phyloP scores from a whole-genome alignment of 2,797 vertebrate genomes.

The Chelmon rostratus region DNA sequence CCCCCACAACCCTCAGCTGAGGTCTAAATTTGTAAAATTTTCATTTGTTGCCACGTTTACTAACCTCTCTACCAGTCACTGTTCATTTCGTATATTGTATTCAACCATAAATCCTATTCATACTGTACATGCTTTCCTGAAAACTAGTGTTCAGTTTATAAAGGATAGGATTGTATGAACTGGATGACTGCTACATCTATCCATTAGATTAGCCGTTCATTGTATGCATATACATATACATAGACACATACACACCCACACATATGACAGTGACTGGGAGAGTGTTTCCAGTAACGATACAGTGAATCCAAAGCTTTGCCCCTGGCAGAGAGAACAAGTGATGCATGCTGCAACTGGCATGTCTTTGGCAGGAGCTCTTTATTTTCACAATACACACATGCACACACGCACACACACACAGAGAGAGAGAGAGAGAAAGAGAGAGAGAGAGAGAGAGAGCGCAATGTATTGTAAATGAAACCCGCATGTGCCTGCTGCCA shows the following conservation, averaged over 20 bases:
- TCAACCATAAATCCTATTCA: conserved; percentile 1
- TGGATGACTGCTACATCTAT: conserved; percentile 41
- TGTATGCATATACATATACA: conserved; percentile 32
- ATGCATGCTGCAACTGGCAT: conserved; percentile 78
- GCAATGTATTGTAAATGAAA: conserved; percentile 42
- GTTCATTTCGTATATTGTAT: conserved; percentile 21
- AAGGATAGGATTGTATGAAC: conserved; percentile 49
- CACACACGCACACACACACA: conserved; percentile 8
- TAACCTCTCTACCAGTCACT: conserved; percentile 65
- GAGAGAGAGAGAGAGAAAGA: no score
- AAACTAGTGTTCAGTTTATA: conserved; percentile 36
- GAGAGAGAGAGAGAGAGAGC: no score
- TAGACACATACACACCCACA: conserved; percentile 28
- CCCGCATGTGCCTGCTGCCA: conserved; percentile 71
- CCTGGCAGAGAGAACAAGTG: conserved; percentile 68
- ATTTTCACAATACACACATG: conserved; percentile 42
- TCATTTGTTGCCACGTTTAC: conserved; percentile 13
- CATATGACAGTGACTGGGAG: conserved; percentile 63
- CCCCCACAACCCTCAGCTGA: conserved; percentile 40
- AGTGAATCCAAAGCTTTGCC: conserved; percentile 64
- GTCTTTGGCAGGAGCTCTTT: conserved; percentile 61
- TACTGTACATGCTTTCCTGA: conserved; percentile 49
- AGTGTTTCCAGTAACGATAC: conserved; percentile 49
- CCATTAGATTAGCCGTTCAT: conserved; percentile 37
- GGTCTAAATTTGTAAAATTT: conserved; percentile 37